Conservation (phyloP, 2,888 invertebrate species). For the Germaria angustata region DNA sequence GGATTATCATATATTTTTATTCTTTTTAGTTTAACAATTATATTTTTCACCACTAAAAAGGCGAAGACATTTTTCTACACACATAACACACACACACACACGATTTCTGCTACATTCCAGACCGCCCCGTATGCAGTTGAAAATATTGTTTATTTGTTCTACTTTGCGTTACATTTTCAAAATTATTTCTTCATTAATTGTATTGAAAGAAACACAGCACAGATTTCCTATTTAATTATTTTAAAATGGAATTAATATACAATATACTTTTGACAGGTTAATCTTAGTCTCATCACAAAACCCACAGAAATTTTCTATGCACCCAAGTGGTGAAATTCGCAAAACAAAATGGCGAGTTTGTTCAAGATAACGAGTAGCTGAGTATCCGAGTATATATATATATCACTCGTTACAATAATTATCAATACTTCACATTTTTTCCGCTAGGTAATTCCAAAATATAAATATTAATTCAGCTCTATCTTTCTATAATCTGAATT, state of each 20-base stretch:
- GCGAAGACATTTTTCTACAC: slow-evolving; percentile 69
- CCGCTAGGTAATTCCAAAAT: too few relatives aligned
- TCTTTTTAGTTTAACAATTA: slow-evolving; percentile 57
- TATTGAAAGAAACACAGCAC: background rate
- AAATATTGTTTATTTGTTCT: slow-evolving; percentile 40
- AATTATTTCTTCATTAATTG: slow-evolving; percentile 1
- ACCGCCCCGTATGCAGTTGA: slow-evolving; percentile 58
- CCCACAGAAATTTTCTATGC: slow-evolving; percentile 68
- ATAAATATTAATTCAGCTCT: too few relatives aligned
- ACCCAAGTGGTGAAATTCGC: slow-evolving; percentile 68
- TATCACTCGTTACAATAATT: slow-evolving; percentile 39
- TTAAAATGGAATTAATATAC: slow-evolving; percentile 45
- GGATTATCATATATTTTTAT: slow-evolving; percentile 11
- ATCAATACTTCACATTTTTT: too few relatives aligned
- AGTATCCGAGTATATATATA: background rate
- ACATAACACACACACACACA: slow-evolving; percentile 43
- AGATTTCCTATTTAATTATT: slow-evolving; percentile 21
- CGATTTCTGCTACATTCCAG: slow-evolving; percentile 57
- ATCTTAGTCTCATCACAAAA: slow-evolving; percentile 51
- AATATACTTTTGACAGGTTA: slow-evolving; percentile 53
- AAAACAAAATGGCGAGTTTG: slow-evolving; percentile 69
- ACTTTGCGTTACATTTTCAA: slow-evolving; percentile 48
- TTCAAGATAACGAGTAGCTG: slow-evolving; percentile 50
- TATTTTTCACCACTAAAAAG: slow-evolving; percentile 71
- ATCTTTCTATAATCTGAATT: too few relatives aligned